phyloP scores from a whole-genome alignment of 2,113 vertebrate species.

The Galeopterus variegatus region DNA sequence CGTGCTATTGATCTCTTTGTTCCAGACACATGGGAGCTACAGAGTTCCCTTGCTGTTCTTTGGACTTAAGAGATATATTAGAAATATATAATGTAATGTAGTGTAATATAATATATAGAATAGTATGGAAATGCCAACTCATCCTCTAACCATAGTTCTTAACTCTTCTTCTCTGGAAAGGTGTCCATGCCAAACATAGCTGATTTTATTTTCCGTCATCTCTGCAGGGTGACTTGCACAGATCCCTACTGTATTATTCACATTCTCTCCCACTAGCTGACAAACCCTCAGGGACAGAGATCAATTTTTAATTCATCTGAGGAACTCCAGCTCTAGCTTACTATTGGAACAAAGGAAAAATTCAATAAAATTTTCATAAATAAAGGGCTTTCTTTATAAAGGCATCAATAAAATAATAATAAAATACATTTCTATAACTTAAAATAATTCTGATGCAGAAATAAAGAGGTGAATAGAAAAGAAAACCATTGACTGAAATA shows the following conservation, averaged over 20 bases:
- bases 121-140: neutral
- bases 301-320: neutral
- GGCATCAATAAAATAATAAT: neutral
- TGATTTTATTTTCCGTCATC: neutral
- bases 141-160: neutral
- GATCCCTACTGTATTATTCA: neutral
- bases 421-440: neutral
- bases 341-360: neutral
- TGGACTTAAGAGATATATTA: neutral
- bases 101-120: too few relatives aligned
- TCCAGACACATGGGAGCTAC: neutral
- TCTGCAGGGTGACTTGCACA: neutral
- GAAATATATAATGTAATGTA: too few relatives aligned
- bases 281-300: neutral
- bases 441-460: constrained; percentile 34
- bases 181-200: too few relatives aligned
- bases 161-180: neutral
- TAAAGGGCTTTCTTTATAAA: neutral
- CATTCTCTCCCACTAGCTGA: neutral
- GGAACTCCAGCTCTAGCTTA: neutral
- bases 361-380: neutral
- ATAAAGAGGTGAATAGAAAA: neutral
- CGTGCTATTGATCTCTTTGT: neutral
- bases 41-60: neutral
- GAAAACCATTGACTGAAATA: neutral